Percentiles rank a stretch among this genome's conserved stretches.
These are phyloP conservation scores for Corythornis madagascariensis DNA, from an alignment of 2,113 vertebrate species.

Conservation along the genomic window DNA sequence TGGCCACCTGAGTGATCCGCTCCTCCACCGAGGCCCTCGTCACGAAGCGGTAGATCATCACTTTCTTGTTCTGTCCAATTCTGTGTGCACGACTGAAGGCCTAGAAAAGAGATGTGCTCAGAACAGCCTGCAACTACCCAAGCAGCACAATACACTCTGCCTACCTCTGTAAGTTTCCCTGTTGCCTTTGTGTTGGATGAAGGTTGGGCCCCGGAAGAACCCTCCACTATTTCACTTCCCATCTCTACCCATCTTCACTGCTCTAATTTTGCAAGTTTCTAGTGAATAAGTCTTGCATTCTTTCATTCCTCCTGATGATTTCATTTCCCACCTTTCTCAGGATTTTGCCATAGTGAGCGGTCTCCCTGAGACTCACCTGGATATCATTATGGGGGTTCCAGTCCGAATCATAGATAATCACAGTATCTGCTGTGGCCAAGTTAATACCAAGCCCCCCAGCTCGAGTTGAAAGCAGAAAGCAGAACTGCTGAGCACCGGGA, in stretches of 20 bases:
- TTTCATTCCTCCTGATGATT: neutral
- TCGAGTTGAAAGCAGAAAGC: conserved; percentile 96
- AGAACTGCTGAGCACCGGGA: conserved; percentile 96
- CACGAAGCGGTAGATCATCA: conserved; percentile 99
- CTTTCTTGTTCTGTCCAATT: conserved; percentile 98
- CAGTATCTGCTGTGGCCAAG: conserved; percentile 96
- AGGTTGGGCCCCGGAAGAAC: neutral
- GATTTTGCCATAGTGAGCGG: neutral
- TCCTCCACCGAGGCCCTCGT: conserved; percentile 98
- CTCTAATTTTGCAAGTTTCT: neutral
- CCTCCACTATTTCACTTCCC: neutral
- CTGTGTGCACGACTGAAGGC: conserved; percentile 98
- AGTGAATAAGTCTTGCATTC: neutral
- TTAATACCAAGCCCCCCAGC: conserved; percentile 98
- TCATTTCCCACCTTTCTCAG: neutral
- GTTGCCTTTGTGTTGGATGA: neutral
- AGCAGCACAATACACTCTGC: neutral
- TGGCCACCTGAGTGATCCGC: conserved; percentile 97
- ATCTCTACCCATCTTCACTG: neutral
- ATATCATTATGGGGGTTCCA: conserved; percentile 99
- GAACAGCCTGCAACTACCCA: neutral
- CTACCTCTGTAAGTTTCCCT: neutral
- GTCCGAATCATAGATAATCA: conserved; percentile 98
- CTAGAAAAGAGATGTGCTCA: conserved; percentile 66
- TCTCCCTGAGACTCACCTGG: conserved; percentile 81